Percentiles rank a stretch among this genome's conserved stretches.
Conservation (phyloP, 2,888 invertebrate genomes). For the Andrena minutula region DNA sequence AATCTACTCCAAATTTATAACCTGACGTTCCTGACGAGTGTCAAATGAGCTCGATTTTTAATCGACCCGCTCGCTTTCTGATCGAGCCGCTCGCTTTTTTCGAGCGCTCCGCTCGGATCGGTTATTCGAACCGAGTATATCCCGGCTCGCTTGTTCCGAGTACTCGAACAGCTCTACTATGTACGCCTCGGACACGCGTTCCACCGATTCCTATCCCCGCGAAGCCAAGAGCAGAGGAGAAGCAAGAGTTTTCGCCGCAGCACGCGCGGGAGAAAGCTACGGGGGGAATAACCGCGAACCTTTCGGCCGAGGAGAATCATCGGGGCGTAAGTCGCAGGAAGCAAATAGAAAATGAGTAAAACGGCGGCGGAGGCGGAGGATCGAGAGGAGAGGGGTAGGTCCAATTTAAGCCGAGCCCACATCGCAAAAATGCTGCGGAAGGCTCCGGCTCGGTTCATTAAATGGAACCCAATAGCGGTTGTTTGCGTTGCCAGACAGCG, state of each 20-base stretch:
- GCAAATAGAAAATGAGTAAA: slow-evolving; percentile 69
- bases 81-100: too few species aligned
- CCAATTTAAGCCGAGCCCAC: slow-evolving; percentile 81
- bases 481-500: slow-evolving; percentile 81
- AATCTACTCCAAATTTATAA: too few species aligned
- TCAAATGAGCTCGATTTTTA: too few species aligned
- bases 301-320: slow-evolving; percentile 39
- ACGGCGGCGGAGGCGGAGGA: slow-evolving; percentile 36
- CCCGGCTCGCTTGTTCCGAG: too few species aligned
- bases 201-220: too few species aligned
- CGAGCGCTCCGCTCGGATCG: too few species aligned
- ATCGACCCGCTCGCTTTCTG: too few species aligned
- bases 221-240: background rate
- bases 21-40: too few species aligned
- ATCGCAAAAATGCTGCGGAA: slow-evolving; percentile 79
- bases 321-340: slow-evolving; percentile 72
- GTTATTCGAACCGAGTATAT: too few species aligned
- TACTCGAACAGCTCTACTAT: too few species aligned
- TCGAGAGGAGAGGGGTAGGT: slow-evolving; percentile 65
- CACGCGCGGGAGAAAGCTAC: too few species aligned
- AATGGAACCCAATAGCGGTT: slow-evolving; percentile 82
- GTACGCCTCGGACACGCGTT: too few species aligned
- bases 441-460: slow-evolving; percentile 80
- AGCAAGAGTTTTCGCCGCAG: background rate
- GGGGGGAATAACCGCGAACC: slow-evolving; percentile 16